These are phyloP conservation scores for Thysanoteuthis rhombus DNA, from an alignment of 2,888 invertebrate species.

Conservation along the genomic window DNA sequence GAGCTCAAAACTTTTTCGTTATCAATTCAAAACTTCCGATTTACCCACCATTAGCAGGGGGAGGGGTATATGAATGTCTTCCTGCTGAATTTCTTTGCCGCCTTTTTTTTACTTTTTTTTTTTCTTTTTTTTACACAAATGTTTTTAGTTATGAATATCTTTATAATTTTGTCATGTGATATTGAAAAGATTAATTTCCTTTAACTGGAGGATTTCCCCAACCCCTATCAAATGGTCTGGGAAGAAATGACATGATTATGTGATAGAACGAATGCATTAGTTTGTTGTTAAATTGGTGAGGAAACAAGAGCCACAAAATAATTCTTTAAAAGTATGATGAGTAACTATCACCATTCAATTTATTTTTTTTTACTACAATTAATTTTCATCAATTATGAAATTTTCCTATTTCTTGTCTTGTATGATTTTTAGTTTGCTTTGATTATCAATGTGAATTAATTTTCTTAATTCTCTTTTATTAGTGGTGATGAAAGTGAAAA, in stretches of 20 bases:
- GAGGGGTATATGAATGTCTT: no score
- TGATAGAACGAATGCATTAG: not conserved
- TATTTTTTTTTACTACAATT: not conserved
- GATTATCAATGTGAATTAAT: no score
- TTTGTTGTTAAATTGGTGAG: not conserved
- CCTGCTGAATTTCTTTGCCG: not conserved
- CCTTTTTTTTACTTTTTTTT: not conserved
- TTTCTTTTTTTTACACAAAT: not conserved
- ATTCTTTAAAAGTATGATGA: not conserved
- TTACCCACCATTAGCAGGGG: not conserved
- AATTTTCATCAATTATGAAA: not conserved
- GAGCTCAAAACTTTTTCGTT: not conserved
- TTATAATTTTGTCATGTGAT: not conserved
- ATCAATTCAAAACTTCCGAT: not conserved
- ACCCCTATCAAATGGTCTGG: not conserved
- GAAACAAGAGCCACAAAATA: not conserved
- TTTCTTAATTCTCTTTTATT: no score
- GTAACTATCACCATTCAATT: not conserved
- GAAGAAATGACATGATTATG: not conserved
- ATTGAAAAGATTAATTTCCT: constrained; percentile 12
- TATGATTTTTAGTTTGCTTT: not conserved
- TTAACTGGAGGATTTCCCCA: not conserved
- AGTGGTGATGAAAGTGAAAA: no score
- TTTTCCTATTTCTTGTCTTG: not conserved
- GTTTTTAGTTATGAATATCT: not conserved